These are phyloP conservation scores for Rhingia rostrata DNA, from an alignment of 2,888 invertebrate genomes.

Conservation along the genomic window DNA sequence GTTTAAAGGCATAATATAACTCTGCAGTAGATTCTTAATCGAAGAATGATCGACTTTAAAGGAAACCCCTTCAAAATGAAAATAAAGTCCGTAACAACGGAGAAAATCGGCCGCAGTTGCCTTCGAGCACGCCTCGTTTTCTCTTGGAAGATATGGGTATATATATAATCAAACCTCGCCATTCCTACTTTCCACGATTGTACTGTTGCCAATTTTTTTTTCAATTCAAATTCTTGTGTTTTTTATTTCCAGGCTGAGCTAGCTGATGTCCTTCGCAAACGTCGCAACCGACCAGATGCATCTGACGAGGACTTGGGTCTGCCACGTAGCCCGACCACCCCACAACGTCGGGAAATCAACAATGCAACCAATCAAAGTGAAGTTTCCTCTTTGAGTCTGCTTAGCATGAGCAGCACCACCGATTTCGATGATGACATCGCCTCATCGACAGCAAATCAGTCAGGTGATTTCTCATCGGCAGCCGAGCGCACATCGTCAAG, in stretches of 20 bases:
- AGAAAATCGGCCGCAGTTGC: constrained; percentile 80
- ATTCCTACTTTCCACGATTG: background rate
- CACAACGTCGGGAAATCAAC: constrained; percentile 84
- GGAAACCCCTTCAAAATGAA: constrained; percentile 82
- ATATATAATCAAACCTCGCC: background rate
- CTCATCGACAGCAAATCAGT: constrained; percentile 75
- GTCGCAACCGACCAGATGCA: constrained; percentile 88
- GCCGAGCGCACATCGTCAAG: constrained; percentile 74
- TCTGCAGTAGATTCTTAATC: background rate
- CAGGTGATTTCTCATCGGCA: constrained; percentile 65
- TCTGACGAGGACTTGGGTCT: constrained; percentile 90
- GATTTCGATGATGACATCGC: constrained; percentile 87
- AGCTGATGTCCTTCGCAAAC: constrained; percentile 87
- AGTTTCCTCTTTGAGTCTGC: constrained; percentile 83
- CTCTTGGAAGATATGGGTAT: constrained; percentile 82
- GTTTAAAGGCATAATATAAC: background rate
- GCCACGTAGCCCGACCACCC: constrained; percentile 89
- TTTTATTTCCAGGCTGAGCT: constrained; percentile 86
- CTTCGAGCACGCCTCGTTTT: constrained; percentile 80
- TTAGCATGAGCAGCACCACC: constrained; percentile 90
- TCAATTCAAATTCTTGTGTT: background rate
- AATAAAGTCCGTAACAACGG: constrained; percentile 77
- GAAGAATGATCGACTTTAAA: constrained; percentile 80
- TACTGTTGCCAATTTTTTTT: background rate
- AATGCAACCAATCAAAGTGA: constrained; percentile 84